Evolutionary conservation across 2,113 vertebrate species (phyloP), one percentile per base, ranked within the genome.

Genomic region (Thermophis baileyi): DNA sequence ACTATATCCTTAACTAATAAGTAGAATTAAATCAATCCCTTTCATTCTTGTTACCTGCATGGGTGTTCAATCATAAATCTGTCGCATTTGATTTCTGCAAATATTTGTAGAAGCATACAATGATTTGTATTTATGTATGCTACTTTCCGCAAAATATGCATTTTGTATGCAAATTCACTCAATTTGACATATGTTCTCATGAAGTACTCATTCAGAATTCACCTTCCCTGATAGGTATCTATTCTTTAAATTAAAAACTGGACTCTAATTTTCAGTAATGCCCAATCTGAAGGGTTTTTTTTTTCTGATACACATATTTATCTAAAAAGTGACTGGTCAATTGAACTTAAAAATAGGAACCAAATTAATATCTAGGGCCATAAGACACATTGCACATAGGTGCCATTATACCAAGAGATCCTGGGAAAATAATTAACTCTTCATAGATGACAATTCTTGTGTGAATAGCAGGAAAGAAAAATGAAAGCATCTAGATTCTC

Each of bases 361-460:
- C 60, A n/a, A 69, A 69, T 11, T n/a, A 69, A 69, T 69, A 69
- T 69, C 27, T n/a, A 69, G 11, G 60, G 30, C 14, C 20, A n/a
- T 25, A 49, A 47, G 46, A 55, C 14, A 87, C 88, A 69, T 49
- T 91, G 0, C 0, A 90, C 2, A 92, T 91, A 20, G 89, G 49
- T 85, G 22, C 40, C 94, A 92, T 89, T 92, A 54, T 53, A 55
- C 7, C 57, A 88, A 69, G 89, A 94, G 93, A 44, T 88, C 0
- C 0, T 74, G 47, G 92, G 95, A 88, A 24, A 87, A 16, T 20
- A 93, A 95, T 96, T 95, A 96, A 92, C 93, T 94, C 92, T 93
- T 95, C 95, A 94, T 91, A 89, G 18, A 49, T 95, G n/a, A 0
- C 0, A 85, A 91, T 94, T 89, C 57, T 91, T 85, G 92, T 95